A percentile compares a stretch with the other conserved stretches of the same genome.
phyloP scores from a whole-genome alignment of 2,113 vertebrate species.

The Naja naja region DNA sequence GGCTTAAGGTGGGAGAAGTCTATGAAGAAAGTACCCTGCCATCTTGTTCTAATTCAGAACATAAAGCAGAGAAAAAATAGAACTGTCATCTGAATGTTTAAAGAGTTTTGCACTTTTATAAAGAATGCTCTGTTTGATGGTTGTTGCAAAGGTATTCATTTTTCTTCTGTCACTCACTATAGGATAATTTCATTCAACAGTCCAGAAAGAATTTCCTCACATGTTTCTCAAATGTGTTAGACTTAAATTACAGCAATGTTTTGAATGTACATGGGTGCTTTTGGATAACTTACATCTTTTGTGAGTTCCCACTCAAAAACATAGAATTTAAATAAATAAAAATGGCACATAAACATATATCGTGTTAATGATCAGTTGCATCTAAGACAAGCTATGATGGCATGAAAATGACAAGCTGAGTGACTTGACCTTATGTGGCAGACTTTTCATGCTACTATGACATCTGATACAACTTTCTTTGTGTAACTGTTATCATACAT shows the following conservation, averaged over 20 bases:
- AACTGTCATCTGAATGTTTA: accelerated
- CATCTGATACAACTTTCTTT: not conserved
- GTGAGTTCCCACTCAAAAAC: not conserved
- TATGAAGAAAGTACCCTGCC: conserved; percentile 7
- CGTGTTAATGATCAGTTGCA: not conserved
- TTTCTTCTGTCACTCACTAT: not conserved
- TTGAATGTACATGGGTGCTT: not conserved
- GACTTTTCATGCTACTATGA: not conserved
- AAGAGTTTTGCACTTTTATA: not conserved
- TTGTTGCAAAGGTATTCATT: not conserved
- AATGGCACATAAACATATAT: not conserved
- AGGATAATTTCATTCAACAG: not conserved
- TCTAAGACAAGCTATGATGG: not conserved
- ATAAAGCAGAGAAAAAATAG: not conserved
- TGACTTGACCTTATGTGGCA: not conserved
- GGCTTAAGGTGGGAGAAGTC: conserved; percentile 27
- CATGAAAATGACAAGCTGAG: not conserved
- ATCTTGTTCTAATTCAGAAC: not conserved
- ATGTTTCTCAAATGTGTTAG: not conserved
- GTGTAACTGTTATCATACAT: not conserved
- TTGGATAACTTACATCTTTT: not conserved
- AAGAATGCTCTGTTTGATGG: not conserved
- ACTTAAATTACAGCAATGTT: not conserved
- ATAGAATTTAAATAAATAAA: not conserved
- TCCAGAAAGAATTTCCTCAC: not conserved